Conservation (phyloP, 2,113 vertebrate genomes). For the Apus apus region DNA sequence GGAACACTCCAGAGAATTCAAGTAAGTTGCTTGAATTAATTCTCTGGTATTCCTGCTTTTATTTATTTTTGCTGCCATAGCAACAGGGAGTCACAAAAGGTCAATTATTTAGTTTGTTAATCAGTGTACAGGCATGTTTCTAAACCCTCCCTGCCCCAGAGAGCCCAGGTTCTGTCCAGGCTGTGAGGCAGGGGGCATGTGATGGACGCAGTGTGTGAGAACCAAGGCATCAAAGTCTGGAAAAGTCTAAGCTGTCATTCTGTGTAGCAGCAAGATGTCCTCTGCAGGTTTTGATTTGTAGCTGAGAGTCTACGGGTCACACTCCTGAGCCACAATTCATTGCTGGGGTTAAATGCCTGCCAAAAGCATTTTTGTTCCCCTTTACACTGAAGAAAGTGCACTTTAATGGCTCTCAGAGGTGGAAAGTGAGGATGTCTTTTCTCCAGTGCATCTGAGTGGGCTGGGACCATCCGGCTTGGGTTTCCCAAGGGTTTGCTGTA, state of each 20-base stretch:
- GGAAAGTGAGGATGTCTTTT: not conserved
- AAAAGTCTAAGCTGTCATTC: not conserved
- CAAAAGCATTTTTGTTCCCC: not conserved
- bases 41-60: not conserved
- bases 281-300: not conserved
- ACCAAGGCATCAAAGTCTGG: fast-evolving
- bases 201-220: fast-evolving
- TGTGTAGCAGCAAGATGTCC: not conserved
- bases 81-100: not conserved
- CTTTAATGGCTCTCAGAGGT: not conserved
- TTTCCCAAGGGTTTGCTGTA: not conserved
- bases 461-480: not conserved
- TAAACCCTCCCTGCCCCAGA: not conserved
- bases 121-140: not conserved
- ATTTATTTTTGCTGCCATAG: not conserved
- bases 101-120: not conserved
- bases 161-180: not conserved
- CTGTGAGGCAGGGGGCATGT: not conserved
- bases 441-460: not conserved
- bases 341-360: not conserved
- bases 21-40: not conserved
- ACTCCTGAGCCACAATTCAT: not conserved
- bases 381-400: not conserved
- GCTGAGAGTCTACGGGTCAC: not conserved
- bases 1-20: not conserved